A percentile compares a stretch with the other conserved stretches of the same genome.
Evolutionary conservation across 2,888 invertebrate genomes (phyloP).

Genomic region (Drosophila subquinaria): DNA sequence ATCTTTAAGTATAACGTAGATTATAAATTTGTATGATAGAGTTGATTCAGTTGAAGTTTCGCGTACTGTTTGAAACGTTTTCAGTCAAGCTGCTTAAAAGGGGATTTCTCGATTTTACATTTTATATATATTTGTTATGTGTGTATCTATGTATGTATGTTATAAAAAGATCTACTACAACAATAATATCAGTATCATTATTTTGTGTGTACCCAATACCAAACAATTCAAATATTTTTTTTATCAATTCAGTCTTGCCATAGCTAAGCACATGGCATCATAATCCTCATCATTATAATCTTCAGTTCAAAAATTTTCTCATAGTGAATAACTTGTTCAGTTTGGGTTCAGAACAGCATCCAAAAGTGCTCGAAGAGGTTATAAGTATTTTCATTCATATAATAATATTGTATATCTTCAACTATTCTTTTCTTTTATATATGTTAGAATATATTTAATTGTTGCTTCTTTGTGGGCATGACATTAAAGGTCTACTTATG

Average conservation of each 20-base stretch:
- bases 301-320: constrained; percentile 58
- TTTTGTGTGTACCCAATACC: constrained; percentile 71
- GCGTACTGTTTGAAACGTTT: constrained; percentile 36
- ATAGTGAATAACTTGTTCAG: constrained; percentile 56
- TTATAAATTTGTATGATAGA: constrained; percentile 75
- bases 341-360: constrained; percentile 52
- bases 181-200: constrained; percentile 75
- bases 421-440: constrained; percentile 30
- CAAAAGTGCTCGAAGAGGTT: constrained; percentile 64
- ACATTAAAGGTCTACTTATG: constrained; percentile 63
- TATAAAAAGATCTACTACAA: constrained; percentile 78
- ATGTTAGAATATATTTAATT: constrained; percentile 34
- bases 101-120: constrained; percentile 34
- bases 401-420: constrained; percentile 25
- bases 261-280: constrained; percentile 56
- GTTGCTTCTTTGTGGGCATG: constrained; percentile 36
- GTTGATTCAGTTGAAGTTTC: constrained; percentile 55
- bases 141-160: constrained; percentile 41
- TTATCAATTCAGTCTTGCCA: constrained; percentile 77
- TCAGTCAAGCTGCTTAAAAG: constrained; percentile 70
- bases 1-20: constrained; percentile 67
- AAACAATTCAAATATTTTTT: constrained; percentile 50
- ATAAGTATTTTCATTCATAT: constrained; percentile 32
- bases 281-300: constrained; percentile 39
- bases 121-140: constrained; percentile 31